These are phyloP conservation scores for Limnephilus lunatus DNA, from an alignment of 2,888 invertebrate species.

Conservation along the genomic window DNA sequence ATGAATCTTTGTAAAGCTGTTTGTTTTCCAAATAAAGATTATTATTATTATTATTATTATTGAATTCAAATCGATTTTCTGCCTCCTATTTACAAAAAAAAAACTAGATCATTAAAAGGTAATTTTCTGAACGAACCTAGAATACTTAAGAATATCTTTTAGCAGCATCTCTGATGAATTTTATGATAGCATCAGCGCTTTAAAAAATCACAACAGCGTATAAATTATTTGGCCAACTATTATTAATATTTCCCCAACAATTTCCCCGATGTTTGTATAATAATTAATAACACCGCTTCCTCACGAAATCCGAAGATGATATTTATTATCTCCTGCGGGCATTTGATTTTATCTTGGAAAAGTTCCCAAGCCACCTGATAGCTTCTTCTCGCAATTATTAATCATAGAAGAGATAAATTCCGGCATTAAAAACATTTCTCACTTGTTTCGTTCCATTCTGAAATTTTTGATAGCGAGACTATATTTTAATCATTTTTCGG, in stretches of 20 bases:
- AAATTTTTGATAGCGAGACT: not conserved
- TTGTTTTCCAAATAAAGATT: too few relatives aligned
- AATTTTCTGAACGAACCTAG: not conserved
- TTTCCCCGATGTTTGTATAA: slow-evolving; percentile 31
- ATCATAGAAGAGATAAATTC: slow-evolving; percentile 11
- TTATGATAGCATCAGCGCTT: not conserved
- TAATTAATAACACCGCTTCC: slow-evolving; percentile 46
- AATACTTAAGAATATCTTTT: not conserved
- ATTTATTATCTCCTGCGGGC: slow-evolving; percentile 40
- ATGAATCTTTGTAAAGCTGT: too few relatives aligned
- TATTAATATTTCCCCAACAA: slow-evolving; percentile 42
- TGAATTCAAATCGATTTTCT: too few relatives aligned
- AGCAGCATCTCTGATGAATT: not conserved
- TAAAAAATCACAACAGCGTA: not conserved
- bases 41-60: too few relatives aligned
- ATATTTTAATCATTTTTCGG: not conserved
- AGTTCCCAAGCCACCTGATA: slow-evolving; percentile 48
- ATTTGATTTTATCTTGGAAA: slow-evolving; percentile 45
- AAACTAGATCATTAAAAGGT: not conserved
- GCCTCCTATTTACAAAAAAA: not conserved
- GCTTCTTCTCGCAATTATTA: slow-evolving; percentile 27
- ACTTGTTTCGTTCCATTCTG: not conserved
- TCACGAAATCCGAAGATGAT: slow-evolving; percentile 34
- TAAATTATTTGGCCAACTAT: slow-evolving; percentile 41
- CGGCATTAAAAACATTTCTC: slow-evolving; percentile 11